These are phyloP conservation scores for Lagodon rhomboides DNA, from an alignment of 2,797 vertebrate species.

Conservation along the genomic window DNA sequence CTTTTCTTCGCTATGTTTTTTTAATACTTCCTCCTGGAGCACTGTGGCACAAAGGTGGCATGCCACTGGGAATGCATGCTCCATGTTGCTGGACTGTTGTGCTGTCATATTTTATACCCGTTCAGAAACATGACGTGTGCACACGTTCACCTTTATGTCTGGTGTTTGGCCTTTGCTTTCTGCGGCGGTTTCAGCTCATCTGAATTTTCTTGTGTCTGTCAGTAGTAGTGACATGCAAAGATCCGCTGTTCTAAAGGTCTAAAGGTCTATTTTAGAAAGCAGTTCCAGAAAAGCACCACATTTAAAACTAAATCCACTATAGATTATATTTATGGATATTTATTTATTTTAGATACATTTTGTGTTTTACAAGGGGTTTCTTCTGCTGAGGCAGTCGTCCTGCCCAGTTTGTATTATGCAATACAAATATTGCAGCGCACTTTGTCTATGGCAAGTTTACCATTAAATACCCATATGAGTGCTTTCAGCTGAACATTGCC, in stretches of 20 bases:
- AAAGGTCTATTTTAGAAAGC: slow-evolving; percentile 11
- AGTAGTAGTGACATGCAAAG: slow-evolving; percentile 18
- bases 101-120: slow-evolving; percentile 48
- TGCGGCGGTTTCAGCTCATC: slow-evolving; percentile 15
- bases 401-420: too few relatives aligned
- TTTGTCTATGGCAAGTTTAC: too few relatives aligned
- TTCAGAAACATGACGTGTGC: slow-evolving; percentile 45
- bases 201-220: slow-evolving; percentile 14
- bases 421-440: too few relatives aligned
- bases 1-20: slow-evolving; percentile 31
- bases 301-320: background rate
- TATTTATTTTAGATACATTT: too few relatives aligned
- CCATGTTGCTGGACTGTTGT: slow-evolving; percentile 34
- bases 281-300: background rate
- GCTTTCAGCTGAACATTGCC: too few relatives aligned
- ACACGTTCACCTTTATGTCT: slow-evolving; percentile 51
- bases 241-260: slow-evolving; percentile 13
- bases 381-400: too few relatives aligned
- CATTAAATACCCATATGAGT: too few relatives aligned
- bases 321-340: background rate
- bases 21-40: slow-evolving; percentile 20
- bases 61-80: slow-evolving; percentile 50
- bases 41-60: slow-evolving; percentile 55
- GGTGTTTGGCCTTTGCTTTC: slow-evolving; percentile 48
- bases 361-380: too few relatives aligned